Evolutionary conservation across 37 sponge, comb jelly and placozoan species (phyloP).

Genomic region (Chondrilla cf. caribensis): DNA sequence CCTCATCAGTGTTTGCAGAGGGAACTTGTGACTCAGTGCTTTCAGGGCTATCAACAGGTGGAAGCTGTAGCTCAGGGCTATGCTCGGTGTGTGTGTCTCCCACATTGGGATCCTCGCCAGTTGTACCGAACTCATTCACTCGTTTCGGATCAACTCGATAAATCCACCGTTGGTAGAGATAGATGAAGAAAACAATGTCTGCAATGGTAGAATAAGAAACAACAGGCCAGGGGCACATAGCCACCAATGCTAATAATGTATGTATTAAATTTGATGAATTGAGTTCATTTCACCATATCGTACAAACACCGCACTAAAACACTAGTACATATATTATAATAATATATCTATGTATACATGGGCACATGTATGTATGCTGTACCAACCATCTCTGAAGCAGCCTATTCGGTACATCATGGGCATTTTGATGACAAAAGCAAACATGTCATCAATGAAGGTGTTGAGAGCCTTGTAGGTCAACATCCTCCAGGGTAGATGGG

Average conservation of each 20-base stretch:
- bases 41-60: too few relatives aligned
- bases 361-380: not conserved
- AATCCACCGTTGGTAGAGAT: slow-evolving; percentile 96
- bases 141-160: slow-evolving; percentile 94
- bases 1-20: too few relatives aligned
- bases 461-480: slow-evolving; percentile 99
- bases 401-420: slow-evolving; percentile 97
- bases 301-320: too few relatives aligned
- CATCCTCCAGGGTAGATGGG: slow-evolving; percentile 99
- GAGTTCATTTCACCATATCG: too few relatives aligned
- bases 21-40: too few relatives aligned
- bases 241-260: too few relatives aligned
- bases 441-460: slow-evolving; percentile 99
- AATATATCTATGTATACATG: too few relatives aligned
- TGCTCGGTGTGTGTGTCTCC: not conserved
- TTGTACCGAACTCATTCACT: slow-evolving; percentile 95
- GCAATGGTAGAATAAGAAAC: slow-evolving; percentile 13
- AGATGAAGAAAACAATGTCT: slow-evolving; percentile 99
- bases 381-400: slow-evolving; percentile 96
- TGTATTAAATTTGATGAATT: too few relatives aligned
- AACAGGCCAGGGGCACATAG: too few relatives aligned
- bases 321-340: too few relatives aligned
- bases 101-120: slow-evolving; percentile 58
- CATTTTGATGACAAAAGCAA: slow-evolving; percentile 99
- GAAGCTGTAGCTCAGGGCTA: too few relatives aligned